Base-by-base conservation (phyloP, 2,888 invertebrate genomes). In the Lepidochrysops patricia region DNA sequence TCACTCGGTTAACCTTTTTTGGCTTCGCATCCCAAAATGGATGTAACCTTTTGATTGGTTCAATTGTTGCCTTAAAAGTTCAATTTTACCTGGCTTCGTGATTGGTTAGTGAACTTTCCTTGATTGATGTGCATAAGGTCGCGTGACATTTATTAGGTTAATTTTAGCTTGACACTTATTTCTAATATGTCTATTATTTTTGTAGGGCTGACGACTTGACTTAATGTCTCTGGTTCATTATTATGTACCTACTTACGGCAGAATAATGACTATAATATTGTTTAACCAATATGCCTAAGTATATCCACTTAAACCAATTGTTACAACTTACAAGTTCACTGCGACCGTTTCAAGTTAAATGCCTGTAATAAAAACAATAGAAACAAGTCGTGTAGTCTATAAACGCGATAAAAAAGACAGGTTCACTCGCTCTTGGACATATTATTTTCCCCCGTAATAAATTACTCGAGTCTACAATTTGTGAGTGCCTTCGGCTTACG, bases 11-110 rank as follows among this genome's bases (percentile, higher is more conserved):
- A 9, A 3, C 19, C 19, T 43, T 43, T 43, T 19, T 43, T 23
- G 43, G 43, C 12, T 43, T 43, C 43, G 9, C 43, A 3, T 43
- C 19, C 43, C 12, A 43, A 43, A 19, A 43, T 43, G 43, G 43
- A 43, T 19, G 23, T 43, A 19, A 43, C 43, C 43, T 43, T 43
- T 43, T 43, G 19, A 43, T 43, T 43, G 19, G 43, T 43, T 43
- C 65, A 60, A 67, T 69, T 68, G 66, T 68, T 68, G 71, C 72
- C 70, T 73, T 74, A 68, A 60, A 65, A 58, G 49, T 56, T 49
- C 49, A 26, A 35, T 23, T 58, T 58, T 56, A 60, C 56, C 43
- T 13, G 29, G 26, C 56, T 34, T 58, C 58, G 27, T 58, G 56
- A 61, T 58, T 43, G 43, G 43, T 9, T 15, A 9, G 43, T 43